These are phyloP conservation scores for Enteromius anoplus DNA, from an alignment of 2,797 vertebrate species.

Conservation along the genomic window DNA sequence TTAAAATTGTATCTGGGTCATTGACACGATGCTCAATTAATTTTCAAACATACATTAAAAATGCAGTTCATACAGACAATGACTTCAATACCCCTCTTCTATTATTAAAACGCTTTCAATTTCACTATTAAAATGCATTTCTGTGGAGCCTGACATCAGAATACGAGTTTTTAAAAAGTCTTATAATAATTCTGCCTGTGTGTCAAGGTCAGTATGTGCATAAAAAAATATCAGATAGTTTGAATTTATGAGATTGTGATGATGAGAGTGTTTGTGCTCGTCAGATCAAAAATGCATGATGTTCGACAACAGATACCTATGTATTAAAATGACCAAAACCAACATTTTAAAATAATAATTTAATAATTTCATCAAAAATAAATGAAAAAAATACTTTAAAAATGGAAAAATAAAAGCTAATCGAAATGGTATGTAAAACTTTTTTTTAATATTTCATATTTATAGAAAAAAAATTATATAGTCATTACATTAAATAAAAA, in stretches of 20 bases:
- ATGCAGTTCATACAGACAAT: conserved; percentile 6
- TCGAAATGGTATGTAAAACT: neutral
- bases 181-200: neutral
- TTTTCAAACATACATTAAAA: conserved; percentile 11
- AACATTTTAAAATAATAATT: neutral
- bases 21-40: neutral
- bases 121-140: conserved; percentile 9
- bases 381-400: neutral
- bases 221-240: neutral
- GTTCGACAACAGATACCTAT: neutral
- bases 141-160: neutral
- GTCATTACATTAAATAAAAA: neutral
- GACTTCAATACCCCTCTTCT: neutral
- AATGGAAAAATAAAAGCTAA: neutral
- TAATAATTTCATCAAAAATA: no score
- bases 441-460: neutral
- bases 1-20: neutral
- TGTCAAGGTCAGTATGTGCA: neutral
- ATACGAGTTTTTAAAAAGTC: neutral
- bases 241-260: neutral
- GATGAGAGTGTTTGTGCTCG: neutral
- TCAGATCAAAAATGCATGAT: neutral
- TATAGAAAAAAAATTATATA: neutral
- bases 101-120: conserved; percentile 25
- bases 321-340: neutral